Percentiles rank a stretch among this genome's conserved stretches.
Conservation (phyloP, 1,140 invertebrate genomes). For the Ceratosolen solmsi region DNA sequence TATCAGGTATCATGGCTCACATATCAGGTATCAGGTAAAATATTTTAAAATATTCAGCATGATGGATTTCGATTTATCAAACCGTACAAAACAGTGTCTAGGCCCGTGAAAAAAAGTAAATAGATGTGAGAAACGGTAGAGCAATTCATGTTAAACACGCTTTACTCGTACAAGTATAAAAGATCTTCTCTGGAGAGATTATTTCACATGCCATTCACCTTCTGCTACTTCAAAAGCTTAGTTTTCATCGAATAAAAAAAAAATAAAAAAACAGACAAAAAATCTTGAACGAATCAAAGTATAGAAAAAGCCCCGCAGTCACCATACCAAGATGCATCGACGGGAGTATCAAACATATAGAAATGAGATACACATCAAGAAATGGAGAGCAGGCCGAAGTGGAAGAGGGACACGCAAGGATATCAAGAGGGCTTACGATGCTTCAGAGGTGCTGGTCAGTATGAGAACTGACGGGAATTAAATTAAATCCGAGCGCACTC, state of each 20-base stretch:
- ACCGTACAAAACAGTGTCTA: not conserved
- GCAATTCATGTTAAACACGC: constrained; percentile 1
- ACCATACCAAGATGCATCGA: not conserved
- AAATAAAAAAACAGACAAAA: not conserved
- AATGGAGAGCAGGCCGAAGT: not conserved
- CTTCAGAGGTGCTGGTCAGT: constrained; percentile 50
- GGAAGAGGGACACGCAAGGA: not conserved
- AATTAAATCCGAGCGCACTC: constrained; percentile 60
- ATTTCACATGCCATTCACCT: constrained; percentile 7
- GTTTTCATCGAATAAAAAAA: constrained; percentile 28
- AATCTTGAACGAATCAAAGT: not conserved
- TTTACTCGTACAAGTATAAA: constrained; percentile 4
- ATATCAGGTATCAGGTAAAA: too few species aligned
- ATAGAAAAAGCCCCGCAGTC: not conserved
- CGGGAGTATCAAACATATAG: not conserved
- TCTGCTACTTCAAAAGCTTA: not conserved
- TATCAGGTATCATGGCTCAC: too few species aligned
- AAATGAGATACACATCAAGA: not conserved
- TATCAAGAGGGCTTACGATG: constrained; percentile 55
- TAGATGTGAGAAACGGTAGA: not conserved
- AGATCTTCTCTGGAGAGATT: not conserved
- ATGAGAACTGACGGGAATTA: constrained; percentile 59
- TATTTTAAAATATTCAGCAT: constrained; percentile 9
- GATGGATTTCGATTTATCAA: constrained; percentile 18
- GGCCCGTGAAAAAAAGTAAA: not conserved